Evolutionary conservation across 2,113 vertebrate species (phyloP), one percentile per base, ranked within the genome.

Genomic region (Gymnocephalus cernua): DNA sequence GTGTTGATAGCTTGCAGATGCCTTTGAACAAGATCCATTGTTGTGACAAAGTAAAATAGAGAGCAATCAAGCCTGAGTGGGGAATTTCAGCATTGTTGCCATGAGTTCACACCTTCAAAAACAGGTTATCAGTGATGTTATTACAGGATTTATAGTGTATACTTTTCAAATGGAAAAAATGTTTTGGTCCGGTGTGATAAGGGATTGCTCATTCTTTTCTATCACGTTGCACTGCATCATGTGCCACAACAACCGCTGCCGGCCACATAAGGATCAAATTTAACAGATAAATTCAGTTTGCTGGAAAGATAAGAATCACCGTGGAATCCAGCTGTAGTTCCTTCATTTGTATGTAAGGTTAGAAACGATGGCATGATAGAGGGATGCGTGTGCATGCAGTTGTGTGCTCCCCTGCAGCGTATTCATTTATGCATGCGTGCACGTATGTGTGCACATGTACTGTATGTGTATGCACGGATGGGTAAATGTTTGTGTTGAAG

Each of bases 291-390:
- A 80, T 80, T 70, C 68, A 82, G 56, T 63, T 68, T 45, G 73
- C 68, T 44, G 45, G 41, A 77, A 67, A 84, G 87, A 90, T 89
- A 41, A 4, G 51, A 84, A 90, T 92, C 87, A 77, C 53, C 57
- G n/a, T 82, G 61, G 61, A 85, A 73, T 77, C 44, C n/a, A 69
- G 23, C 29, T 77, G 45, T 14, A 19, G 45, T 51, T 59, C 50
- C 23, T 64, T 57, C 35, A 67, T 85, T 80, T 70, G 41, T 58
- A 73, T 54, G 6, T 29, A 16, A 14, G 23, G 77, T 2, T 14
- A 83, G 56, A 68, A 79, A 63, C 4, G 18, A 74, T 61, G 45
- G 59, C 63, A 72, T 85, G 66, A 72, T 54, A 67, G 45, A 32
- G 18, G 44, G 6, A 27, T 32, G 27, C 16, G 41, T 47, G 63